Evolutionary conservation across 2,888 invertebrate species (phyloP).

Genomic region (Pristionchus entomophagus): DNA sequence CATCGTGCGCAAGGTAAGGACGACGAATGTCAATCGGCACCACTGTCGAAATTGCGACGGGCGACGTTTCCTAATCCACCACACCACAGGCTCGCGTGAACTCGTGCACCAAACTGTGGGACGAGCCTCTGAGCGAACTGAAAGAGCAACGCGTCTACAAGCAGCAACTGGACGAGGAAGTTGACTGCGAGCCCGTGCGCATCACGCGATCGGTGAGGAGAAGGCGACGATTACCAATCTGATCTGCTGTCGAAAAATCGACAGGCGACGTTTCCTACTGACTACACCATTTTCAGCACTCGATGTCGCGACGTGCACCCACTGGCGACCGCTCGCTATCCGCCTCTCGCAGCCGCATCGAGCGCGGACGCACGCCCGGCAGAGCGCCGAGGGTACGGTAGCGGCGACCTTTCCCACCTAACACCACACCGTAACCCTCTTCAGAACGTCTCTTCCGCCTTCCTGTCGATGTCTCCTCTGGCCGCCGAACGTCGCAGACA

Average conservation of each 20-base stretch:
- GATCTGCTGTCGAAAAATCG: neutral
- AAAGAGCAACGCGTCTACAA: conserved; percentile 25
- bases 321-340: neutral
- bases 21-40: too few species aligned
- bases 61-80: neutral
- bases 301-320: neutral
- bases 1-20: conserved; percentile 7
- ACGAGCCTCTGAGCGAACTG: conserved; percentile 21
- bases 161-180: conserved; percentile 12
- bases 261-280: neutral
- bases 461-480: neutral
- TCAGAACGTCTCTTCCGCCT: neutral
- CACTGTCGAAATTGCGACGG: neutral
- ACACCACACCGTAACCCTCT: neutral
- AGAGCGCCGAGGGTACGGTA: conserved; percentile 6
- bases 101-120: neutral
- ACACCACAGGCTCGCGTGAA: conserved; percentile 15
- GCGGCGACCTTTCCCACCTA: neutral
- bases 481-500: neutral
- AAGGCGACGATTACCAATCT: too few species aligned
- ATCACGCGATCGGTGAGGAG: conserved; percentile 33
- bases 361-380: conserved; percentile 7
- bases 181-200: conserved; percentile 8
- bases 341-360: conserved; percentile 12
- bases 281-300: neutral